Base-by-base conservation (phyloP, 2,797 vertebrate genomes). In the Gymnothorax javanicus region DNA sequence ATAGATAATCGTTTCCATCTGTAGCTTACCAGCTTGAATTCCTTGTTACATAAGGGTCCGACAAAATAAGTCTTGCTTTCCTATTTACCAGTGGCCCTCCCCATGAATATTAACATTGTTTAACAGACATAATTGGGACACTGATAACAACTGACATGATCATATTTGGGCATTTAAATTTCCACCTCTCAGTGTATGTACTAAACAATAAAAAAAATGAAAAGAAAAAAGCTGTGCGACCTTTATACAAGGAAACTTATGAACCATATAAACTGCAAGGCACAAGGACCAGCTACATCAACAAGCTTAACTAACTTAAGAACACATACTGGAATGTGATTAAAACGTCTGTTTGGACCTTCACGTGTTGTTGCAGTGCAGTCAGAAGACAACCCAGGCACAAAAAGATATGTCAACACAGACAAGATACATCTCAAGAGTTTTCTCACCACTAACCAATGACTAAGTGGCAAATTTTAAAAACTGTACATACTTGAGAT, bases 381-480 rank as follows among this genome's bases (percentile, higher is more conserved):
- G 50, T 20, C 1, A n/a, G 5, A 23, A 23, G 9, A 56, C 20
- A 15, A n/a, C 4, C 3, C 4, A 75, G 11, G 71, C 33, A 15
- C 71, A 54, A 7, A 25, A 9, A 12, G 50, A 54, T 20, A 81
- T 23, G 12, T 25, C 6, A 25, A 71, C 23, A 20, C 23, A 54
- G n/a, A 81, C 77, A n/a, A 56, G 27, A 75, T 43, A 43, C 33
- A 43, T 43, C n/a, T 69, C 67, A 8, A 4, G 69, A 15, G 71
- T 75, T 75, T 75, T 75, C 43, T 33, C 71, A 52, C 77, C 52
- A 20, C 77, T 81, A 54, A 81, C 56, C 77, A 81, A 81, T 56
- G 77, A 81, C 77, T 23, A 20, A 81, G n/a, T n/a, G 75, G 77
- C 77, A 81, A 50, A 56, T 79, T 23, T 54, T 20, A 52, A 79